Percentiles rank a stretch among this genome's conserved stretches.
These are phyloP conservation scores for Nomada goodeniana DNA, from an alignment of 2,888 invertebrate species.

Conservation along the genomic window DNA sequence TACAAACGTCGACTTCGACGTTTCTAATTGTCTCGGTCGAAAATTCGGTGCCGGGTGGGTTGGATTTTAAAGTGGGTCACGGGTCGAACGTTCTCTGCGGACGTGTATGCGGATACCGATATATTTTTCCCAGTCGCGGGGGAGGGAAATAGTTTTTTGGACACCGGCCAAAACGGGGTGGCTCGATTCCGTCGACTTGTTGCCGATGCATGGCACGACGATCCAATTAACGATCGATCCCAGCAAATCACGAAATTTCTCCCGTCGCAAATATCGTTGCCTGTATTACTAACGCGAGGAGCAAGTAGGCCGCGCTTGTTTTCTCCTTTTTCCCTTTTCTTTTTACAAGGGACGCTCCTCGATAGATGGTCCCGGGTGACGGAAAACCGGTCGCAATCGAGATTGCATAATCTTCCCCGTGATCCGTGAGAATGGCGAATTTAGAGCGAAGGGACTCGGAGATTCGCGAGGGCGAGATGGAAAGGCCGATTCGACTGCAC, in stretches of 20 bases:
- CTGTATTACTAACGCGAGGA: no score
- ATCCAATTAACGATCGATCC: conserved; percentile 35
- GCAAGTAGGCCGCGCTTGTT: no score
- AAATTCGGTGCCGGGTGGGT: conserved; percentile 16
- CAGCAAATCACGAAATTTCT: background rate
- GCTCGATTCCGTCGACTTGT: conserved; percentile 57
- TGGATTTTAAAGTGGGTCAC: conserved; percentile 48
- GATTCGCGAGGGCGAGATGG: background rate
- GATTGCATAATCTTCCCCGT: no score
- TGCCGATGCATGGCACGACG: conserved; percentile 34
- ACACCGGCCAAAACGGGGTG: conserved; percentile 46
- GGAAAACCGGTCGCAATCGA: no score
- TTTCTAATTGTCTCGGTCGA: conserved; percentile 37
- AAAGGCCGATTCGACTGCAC: background rate
- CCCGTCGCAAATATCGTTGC: no score
- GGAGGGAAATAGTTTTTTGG: conserved; percentile 49
- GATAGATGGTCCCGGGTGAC: no score
- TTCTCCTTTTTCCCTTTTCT: no score
- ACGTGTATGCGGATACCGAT: conserved; percentile 57
- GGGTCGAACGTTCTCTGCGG: conserved; percentile 57
- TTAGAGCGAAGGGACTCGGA: background rate
- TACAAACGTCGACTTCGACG: conserved; percentile 8
- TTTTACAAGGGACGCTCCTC: no score
- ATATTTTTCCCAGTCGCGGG: conserved; percentile 36
- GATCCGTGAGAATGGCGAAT: conserved; percentile 3